Evolutionary conservation across 1,140 invertebrate species (phyloP).

Genomic region (Drosophila triauraria): DNA sequence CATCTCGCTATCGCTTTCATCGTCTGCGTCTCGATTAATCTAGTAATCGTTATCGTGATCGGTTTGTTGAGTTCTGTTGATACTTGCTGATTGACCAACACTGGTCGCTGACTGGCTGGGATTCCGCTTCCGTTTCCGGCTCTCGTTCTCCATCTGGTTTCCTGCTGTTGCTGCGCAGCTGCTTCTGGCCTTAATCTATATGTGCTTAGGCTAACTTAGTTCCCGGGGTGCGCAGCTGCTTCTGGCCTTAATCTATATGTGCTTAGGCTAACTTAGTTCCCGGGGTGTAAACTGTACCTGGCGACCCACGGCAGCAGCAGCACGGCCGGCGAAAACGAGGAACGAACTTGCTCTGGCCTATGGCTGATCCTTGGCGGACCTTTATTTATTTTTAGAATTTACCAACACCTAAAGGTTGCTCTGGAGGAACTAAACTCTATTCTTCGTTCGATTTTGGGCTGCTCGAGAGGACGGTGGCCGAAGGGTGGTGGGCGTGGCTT

Average conservation of each 20-base stretch:
- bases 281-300: conserved; percentile 72
- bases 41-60: conserved; percentile 35
- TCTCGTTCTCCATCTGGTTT: conserved; percentile 39
- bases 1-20: conserved; percentile 51
- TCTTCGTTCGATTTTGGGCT: conserved; percentile 30
- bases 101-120: conserved; percentile 29
- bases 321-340: conserved; percentile 31
- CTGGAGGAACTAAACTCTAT: conserved; percentile 49
- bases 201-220: no score
- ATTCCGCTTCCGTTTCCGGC: conserved; percentile 24
- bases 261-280: conserved; percentile 56
- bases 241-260: conserved; percentile 38
- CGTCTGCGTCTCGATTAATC: conserved; percentile 41
- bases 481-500: conserved; percentile 29
- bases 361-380: conserved; percentile 32
- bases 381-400: conserved; percentile 59
- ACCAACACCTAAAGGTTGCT: conserved; percentile 49
- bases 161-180: conserved; percentile 9
- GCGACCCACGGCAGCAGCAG: conserved; percentile 37
- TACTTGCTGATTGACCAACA: conserved; percentile 23
- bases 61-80: conserved; percentile 56
- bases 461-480: conserved; percentile 34
- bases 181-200: conserved; percentile 36
- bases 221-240: conserved; percentile 16
- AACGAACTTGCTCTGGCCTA: conserved; percentile 60